Conservation (phyloP, 2,797 vertebrate species). For the Siniperca undulata region DNA sequence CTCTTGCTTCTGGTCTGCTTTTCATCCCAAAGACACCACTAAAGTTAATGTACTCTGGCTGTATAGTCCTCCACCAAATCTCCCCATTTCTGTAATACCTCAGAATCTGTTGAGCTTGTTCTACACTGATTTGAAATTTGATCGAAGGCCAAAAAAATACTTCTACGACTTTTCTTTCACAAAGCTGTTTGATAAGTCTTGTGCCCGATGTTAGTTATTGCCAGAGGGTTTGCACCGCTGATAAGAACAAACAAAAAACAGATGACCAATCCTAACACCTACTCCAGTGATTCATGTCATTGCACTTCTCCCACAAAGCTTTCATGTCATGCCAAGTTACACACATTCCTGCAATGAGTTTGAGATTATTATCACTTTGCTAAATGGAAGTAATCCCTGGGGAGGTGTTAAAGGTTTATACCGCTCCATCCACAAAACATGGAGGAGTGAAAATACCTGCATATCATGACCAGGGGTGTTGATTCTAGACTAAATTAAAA, state of each 20-base stretch:
- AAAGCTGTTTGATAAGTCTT: constrained; percentile 46
- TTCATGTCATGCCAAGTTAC: constrained; percentile 70
- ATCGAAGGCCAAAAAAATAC: constrained; percentile 33
- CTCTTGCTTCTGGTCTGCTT: constrained; percentile 64
- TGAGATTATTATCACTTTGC: constrained; percentile 73
- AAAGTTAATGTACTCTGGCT: constrained; percentile 53
- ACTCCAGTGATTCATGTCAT: constrained; percentile 62
- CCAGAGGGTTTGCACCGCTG: constrained; percentile 42
- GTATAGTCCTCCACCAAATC: constrained; percentile 34
- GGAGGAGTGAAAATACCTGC: constrained; percentile 43
- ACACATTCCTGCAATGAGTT: constrained; percentile 72
- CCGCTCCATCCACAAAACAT: constrained; percentile 39
- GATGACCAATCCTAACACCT: constrained; percentile 57
- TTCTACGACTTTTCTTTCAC: constrained; percentile 35
- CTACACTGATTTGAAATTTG: constrained; percentile 40
- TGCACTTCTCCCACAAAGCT: constrained; percentile 60
- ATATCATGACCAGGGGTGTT: neutral
- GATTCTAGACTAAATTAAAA: constrained; percentile 13
- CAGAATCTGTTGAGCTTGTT: constrained; percentile 27
- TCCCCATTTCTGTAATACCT: constrained; percentile 41
- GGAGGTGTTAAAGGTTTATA: constrained; percentile 57
- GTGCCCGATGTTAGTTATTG: constrained; percentile 23
- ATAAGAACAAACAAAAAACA: constrained; percentile 63
- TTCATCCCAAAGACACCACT: constrained; percentile 63
- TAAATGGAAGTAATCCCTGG: constrained; percentile 70